Percentiles rank a stretch among this genome's conserved stretches.
Conservation (phyloP, 1,140 invertebrate genomes). For the Drosophila pruinosa region DNA sequence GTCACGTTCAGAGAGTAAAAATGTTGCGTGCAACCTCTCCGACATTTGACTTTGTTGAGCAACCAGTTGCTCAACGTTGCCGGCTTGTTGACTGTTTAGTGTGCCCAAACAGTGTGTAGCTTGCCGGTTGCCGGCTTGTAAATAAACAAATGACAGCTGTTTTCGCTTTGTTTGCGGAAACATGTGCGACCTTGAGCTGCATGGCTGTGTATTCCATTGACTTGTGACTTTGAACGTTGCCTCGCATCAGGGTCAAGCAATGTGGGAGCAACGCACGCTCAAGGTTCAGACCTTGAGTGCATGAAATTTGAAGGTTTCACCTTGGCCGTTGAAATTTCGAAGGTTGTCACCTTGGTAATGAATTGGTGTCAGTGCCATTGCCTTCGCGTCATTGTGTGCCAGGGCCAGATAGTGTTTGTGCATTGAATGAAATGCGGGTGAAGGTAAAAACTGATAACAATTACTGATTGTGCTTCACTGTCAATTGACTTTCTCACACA, state of each 20-base stretch:
- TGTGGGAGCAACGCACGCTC: slow-evolving; percentile 67
- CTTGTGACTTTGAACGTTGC: slow-evolving; percentile 59
- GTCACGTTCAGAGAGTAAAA: background rate
- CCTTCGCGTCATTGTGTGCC: slow-evolving; percentile 46
- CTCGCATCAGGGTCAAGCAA: slow-evolving; percentile 50
- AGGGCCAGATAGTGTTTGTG: slow-evolving; percentile 48
- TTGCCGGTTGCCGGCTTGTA: slow-evolving; percentile 42
- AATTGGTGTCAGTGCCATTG: slow-evolving; percentile 65
- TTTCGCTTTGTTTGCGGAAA: slow-evolving; percentile 60
- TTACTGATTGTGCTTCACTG: background rate
- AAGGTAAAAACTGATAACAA: slow-evolving; percentile 32
- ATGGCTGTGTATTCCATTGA: slow-evolving; percentile 49
- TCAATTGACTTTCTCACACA: slow-evolving; percentile 3
- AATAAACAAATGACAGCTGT: slow-evolving; percentile 37
- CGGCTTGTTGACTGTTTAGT: slow-evolving; percentile 15
- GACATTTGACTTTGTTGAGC: background rate
- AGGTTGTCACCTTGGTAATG: slow-evolving; percentile 69
- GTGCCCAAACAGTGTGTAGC: slow-evolving; percentile 8
- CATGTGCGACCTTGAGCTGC: slow-evolving; percentile 56
- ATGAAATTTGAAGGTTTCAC: slow-evolving; percentile 72
- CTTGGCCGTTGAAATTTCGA: slow-evolving; percentile 64
- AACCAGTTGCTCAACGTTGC: slow-evolving; percentile 14
- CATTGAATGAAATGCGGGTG: slow-evolving; percentile 40
- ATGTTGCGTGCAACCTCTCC: background rate
- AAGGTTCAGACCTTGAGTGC: slow-evolving; percentile 70